Percentiles rank a stretch among this genome's conserved stretches.
These are phyloP conservation scores for Lagocephalus sceleratus DNA, from an alignment of 2,797 vertebrate species.

Conservation along the genomic window DNA sequence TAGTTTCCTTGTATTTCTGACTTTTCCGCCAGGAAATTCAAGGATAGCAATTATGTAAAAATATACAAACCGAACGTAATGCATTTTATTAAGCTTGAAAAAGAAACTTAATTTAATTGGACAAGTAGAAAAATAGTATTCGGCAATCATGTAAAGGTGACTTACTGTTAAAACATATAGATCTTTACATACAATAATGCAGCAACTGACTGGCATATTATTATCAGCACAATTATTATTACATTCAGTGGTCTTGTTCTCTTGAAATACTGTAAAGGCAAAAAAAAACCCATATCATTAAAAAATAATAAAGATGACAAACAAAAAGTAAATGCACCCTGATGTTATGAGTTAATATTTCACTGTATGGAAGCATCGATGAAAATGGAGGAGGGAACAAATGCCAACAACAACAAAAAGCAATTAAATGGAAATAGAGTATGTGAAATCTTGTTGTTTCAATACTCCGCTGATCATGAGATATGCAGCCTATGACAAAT, in stretches of 20 bases:
- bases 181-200: no score
- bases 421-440: slow-evolving; percentile 29
- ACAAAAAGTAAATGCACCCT: slow-evolving; percentile 2
- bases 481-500: slow-evolving; percentile 45
- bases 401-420: slow-evolving; percentile 38
- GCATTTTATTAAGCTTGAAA: not conserved
- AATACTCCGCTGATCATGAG: slow-evolving; percentile 23
- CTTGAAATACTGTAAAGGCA: slow-evolving; percentile 1
- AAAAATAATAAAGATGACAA: slow-evolving; percentile 5
- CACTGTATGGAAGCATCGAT: not conserved
- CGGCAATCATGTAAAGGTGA: not conserved
- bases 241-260: no score
- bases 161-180: not conserved
- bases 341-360: not conserved
- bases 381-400: slow-evolving; percentile 4
- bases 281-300: not conserved
- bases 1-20: not conserved
- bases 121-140: not conserved
- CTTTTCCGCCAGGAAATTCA: no score
- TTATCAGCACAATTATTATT: not conserved
- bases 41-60: not conserved
- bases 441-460: slow-evolving; percentile 16
- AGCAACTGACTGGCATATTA: no score
- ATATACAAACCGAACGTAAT: not conserved
- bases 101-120: not conserved